These are phyloP conservation scores for Agrilus mali DNA, from an alignment of 2,888 invertebrate species.

Conservation along the genomic window DNA sequence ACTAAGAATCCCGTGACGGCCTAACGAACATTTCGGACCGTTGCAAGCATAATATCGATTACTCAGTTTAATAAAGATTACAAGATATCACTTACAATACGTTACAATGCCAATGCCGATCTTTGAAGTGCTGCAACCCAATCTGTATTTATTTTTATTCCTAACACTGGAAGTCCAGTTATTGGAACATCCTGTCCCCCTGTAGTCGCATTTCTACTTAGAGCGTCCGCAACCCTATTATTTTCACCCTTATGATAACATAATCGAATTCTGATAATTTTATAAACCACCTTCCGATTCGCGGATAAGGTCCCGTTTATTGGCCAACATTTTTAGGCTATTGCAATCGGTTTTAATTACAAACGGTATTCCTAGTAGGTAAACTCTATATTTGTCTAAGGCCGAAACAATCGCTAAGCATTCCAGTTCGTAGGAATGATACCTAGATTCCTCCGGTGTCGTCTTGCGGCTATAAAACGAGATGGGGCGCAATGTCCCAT, in stretches of 20 bases:
- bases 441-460: slow-evolving; percentile 6
- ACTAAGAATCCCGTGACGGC: no score
- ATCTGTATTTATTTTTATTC: slow-evolving; percentile 9
- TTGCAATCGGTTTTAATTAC: slow-evolving; percentile 6
- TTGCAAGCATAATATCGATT: no score
- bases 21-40: no score
- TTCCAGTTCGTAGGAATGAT: slow-evolving; percentile 7
- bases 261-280: slow-evolving; percentile 11
- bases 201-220: slow-evolving; percentile 10
- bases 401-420: slow-evolving; percentile 4
- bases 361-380: slow-evolving; percentile 7
- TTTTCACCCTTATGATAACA: slow-evolving; percentile 6
- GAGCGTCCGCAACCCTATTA: slow-evolving; percentile 9
- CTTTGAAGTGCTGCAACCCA: no score
- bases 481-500: slow-evolving; percentile 5
- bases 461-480: slow-evolving; percentile 7
- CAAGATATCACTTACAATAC: no score
- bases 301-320: background rate
- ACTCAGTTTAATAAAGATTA: no score
- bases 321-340: slow-evolving; percentile 1
- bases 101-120: no score
- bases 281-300: slow-evolving; percentile 7
- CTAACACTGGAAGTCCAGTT: slow-evolving; percentile 9
- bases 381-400: slow-evolving; percentile 6
- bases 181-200: slow-evolving; percentile 5